Conservation (phyloP, 92 coral and sea anemone genomes). For the Zoanthus solanderi region DNA sequence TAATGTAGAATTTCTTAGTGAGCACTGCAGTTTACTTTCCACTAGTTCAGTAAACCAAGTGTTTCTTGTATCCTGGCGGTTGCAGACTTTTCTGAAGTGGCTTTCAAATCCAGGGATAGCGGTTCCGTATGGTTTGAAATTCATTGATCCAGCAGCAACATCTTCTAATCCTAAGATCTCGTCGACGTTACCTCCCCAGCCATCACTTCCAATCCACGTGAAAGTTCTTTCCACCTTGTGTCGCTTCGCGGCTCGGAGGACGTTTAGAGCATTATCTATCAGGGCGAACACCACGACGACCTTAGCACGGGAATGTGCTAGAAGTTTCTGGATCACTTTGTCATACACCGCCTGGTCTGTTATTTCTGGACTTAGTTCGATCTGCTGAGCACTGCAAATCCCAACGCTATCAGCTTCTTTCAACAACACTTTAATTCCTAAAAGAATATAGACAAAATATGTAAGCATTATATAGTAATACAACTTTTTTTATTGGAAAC, state of each 20-base stretch:
- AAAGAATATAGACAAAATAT: not conserved
- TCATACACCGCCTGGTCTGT: slow-evolving; percentile 17
- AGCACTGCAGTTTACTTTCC: slow-evolving; percentile 28
- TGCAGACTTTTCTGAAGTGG: slow-evolving; percentile 18
- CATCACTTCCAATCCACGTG: slow-evolving; percentile 43
- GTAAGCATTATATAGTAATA: too few species aligned
- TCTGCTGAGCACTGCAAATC: slow-evolving; percentile 38
- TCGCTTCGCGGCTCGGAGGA: slow-evolving; percentile 40
- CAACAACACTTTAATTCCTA: slow-evolving; percentile 36
- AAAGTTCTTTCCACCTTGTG: not conserved
- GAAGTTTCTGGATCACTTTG: slow-evolving; percentile 26
- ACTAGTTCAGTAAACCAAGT: slow-evolving; percentile 33
- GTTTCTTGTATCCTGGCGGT: slow-evolving; percentile 1
- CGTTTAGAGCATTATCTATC: slow-evolving; percentile 41
- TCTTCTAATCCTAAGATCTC: slow-evolving; percentile 31
- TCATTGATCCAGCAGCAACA: slow-evolving; percentile 23
- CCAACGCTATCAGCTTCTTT: slow-evolving; percentile 23
- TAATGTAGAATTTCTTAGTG: slow-evolving; percentile 26
- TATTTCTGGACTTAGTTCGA: slow-evolving; percentile 4
- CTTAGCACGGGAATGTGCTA: slow-evolving; percentile 35
- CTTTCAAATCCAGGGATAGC: slow-evolving; percentile 19
- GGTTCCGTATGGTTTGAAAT: slow-evolving; percentile 38
- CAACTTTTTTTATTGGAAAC: too few species aligned
- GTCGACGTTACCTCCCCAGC: slow-evolving; percentile 47
- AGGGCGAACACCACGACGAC: slow-evolving; percentile 39